A percentile compares a stretch with the other conserved stretches of the same genome.
Conservation (phyloP, 37 sponge, comb jelly and placozoan genomes). For the Mnemiopsis leidyi region DNA sequence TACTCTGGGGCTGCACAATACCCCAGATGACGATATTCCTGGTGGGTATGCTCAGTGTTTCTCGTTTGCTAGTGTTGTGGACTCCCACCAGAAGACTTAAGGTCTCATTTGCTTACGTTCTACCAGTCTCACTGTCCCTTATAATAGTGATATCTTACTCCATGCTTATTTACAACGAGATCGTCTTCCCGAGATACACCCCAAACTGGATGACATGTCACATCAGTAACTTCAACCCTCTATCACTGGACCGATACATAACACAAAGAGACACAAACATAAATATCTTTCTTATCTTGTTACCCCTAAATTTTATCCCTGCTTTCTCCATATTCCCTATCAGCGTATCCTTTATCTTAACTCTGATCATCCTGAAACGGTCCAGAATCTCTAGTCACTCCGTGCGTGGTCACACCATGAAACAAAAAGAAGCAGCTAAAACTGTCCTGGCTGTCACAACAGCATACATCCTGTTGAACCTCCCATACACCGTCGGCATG, state of each 20-base stretch:
- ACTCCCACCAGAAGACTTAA: not conserved
- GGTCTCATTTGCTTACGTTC: not conserved
- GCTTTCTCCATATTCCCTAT: conserved; percentile 55
- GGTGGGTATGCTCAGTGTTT: conserved; percentile 51
- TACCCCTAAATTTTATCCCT: conserved; percentile 34
- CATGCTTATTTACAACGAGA: not conserved
- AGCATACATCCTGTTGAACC: not conserved
- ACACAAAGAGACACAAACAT: not conserved
- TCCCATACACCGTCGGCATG: conserved; percentile 15
- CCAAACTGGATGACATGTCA: conserved; percentile 30
- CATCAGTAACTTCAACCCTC: not conserved
- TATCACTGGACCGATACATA: not conserved
- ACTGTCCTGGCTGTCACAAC: not conserved
- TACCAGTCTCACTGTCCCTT: not conserved
- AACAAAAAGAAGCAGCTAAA: conserved; percentile 17
- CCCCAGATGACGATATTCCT: conserved; percentile 63
- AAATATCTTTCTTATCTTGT: not conserved
- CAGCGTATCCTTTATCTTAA: not conserved
- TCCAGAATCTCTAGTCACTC: not conserved
- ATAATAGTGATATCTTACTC: not conserved
- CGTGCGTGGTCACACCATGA: not conserved
- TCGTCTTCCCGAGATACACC: not conserved
- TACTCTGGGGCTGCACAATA: not conserved
- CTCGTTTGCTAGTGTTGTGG: not conserved
- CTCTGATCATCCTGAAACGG: not conserved